Evolutionary conservation across 2,797 vertebrate genomes (phyloP).

Genomic region (Ambastaia sidthimunki): DNA sequence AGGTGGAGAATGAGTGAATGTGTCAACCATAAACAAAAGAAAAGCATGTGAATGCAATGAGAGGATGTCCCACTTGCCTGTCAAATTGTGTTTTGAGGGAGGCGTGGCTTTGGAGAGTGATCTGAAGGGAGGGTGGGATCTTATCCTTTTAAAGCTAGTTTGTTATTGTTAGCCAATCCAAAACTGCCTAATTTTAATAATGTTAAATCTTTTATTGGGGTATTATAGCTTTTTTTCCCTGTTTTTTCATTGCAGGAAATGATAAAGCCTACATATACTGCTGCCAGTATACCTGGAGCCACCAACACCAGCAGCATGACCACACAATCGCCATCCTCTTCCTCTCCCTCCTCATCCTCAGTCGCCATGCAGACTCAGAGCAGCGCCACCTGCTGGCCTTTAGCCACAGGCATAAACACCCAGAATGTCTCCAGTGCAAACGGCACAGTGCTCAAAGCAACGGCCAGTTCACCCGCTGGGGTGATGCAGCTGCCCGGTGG

Average conservation of each 20-base stretch:
- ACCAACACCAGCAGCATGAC: constrained; percentile 57
- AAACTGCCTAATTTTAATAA: too few species aligned
- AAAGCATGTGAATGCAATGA: too few species aligned
- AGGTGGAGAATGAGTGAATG: too few species aligned
- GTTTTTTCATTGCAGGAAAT: constrained; percentile 75
- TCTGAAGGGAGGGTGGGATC: too few species aligned
- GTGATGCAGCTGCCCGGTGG: constrained; percentile 87
- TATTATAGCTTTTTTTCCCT: constrained; percentile 39
- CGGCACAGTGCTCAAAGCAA: constrained; percentile 88
- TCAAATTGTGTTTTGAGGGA: too few species aligned
- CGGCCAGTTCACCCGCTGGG: constrained; percentile 76
- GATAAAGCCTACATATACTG: constrained; percentile 82
- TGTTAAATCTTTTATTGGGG: too few species aligned
- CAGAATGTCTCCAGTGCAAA: constrained; percentile 84
- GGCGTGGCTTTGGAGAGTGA: too few species aligned
- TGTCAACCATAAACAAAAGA: too few species aligned
- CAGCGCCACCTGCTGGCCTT: constrained; percentile 86
- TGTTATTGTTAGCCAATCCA: too few species aligned
- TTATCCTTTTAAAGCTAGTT: too few species aligned
- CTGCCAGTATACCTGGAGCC: constrained; percentile 82
- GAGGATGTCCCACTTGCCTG: too few species aligned
- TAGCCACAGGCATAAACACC: constrained; percentile 81
- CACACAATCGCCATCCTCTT: constrained; percentile 72
- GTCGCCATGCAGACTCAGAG: constrained; percentile 84
- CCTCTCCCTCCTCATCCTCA: constrained; percentile 80